Percentiles rank a stretch among this genome's conserved stretches.
Evolutionary conservation across 2,113 vertebrate genomes (phyloP).

Genomic region (Cyanoramphus novaezelandiae): DNA sequence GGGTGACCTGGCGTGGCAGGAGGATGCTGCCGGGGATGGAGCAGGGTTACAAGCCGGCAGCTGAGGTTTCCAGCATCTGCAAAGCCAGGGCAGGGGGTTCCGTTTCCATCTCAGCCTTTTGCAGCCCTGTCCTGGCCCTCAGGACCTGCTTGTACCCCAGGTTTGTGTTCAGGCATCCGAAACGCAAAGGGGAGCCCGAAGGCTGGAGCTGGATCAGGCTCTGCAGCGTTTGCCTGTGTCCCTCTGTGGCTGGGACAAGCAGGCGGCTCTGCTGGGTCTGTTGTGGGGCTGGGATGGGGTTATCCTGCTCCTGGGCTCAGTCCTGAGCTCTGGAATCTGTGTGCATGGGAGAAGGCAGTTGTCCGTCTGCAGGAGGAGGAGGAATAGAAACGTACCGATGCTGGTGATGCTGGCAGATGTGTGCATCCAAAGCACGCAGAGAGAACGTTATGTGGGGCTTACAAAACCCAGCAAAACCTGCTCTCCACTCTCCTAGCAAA

Average conservation of each 20-base stretch:
- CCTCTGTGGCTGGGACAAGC: background rate
- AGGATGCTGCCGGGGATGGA: background rate
- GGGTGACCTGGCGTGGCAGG: background rate
- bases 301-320: background rate
- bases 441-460: background rate
- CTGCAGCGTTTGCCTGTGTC: rapidly evolving
- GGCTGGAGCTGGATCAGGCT: background rate
- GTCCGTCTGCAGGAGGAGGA: background rate
- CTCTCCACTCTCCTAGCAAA: background rate
- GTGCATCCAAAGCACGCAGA: too few relatives aligned
- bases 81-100: background rate
- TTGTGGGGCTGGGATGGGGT: background rate
- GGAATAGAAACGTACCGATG: background rate
- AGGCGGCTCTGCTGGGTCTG: rapidly evolving
- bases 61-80: background rate
- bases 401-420: background rate
- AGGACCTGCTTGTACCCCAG: background rate
- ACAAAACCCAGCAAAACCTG: background rate
- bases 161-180: background rate
- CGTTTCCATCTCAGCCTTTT: background rate
- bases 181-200: background rate
- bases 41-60: background rate
- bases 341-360: background rate
- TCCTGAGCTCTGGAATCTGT: rapidly evolving
- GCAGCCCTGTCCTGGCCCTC: background rate